Evolutionary conservation across 2,113 vertebrate genomes (phyloP).

Genomic region (Leuciscus idus): DNA sequence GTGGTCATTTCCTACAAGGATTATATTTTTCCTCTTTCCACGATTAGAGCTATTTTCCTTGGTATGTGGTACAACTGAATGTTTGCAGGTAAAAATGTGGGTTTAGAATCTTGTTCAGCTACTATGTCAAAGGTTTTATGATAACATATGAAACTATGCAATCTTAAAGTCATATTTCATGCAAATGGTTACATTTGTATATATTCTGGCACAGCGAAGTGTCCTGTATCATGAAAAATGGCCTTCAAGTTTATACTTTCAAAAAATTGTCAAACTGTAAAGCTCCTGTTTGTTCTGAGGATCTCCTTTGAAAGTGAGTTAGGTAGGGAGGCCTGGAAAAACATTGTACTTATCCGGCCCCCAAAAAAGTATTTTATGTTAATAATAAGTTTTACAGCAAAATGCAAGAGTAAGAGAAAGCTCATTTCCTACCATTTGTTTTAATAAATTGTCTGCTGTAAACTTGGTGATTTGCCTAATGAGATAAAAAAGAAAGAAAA

Average conservation of each 20-base stretch:
- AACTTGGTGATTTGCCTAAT: constrained; percentile 3
- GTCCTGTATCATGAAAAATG: constrained; percentile 17
- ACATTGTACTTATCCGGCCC: neutral
- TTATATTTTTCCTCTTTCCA: constrained; percentile 56
- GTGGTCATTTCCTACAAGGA: constrained; percentile 52
- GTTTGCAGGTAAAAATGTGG: constrained; percentile 3
- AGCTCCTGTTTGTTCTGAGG: neutral
- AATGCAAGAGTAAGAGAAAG: constrained; percentile 1
- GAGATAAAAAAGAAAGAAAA: neutral
- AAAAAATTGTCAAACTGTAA: neutral
- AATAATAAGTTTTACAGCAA: neutral
- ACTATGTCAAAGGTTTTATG: neutral
- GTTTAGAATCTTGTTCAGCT: constrained; percentile 1
- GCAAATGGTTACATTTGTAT: neutral
- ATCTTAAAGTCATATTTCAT: constrained; percentile 3
- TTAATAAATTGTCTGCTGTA: neutral
- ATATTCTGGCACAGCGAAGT: neutral
- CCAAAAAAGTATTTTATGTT: neutral
- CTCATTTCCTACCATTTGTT: neutral
- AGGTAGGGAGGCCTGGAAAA: neutral
- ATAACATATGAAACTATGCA: neutral
- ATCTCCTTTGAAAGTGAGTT: constrained; percentile 1
- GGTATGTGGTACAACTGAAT: neutral
- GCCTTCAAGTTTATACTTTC: neutral
- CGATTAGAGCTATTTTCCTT: neutral